phyloP scores from a whole-genome alignment of 2,888 invertebrate genomes.

The Hydropsyche betteni region DNA sequence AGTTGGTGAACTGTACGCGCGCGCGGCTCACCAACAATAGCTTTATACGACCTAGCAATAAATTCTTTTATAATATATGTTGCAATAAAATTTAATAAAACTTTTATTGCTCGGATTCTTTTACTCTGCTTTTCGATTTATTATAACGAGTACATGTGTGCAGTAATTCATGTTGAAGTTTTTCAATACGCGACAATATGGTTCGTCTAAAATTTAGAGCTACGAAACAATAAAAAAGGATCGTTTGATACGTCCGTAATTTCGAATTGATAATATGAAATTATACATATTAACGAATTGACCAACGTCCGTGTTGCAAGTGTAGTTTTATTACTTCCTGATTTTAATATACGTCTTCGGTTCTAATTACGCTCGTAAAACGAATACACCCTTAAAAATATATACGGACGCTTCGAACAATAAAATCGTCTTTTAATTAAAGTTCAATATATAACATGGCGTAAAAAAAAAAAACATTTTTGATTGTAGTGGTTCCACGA shows the following conservation, averaged over 20 bases:
- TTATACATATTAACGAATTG: constrained; percentile 2
- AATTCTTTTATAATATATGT: constrained; percentile 39
- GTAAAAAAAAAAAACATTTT: background rate
- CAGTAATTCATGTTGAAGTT: background rate
- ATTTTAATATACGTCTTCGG: constrained; percentile 11
- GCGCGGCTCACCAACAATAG: constrained; percentile 27
- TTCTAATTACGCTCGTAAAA: constrained; percentile 22
- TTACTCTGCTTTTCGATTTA: constrained; percentile 30
- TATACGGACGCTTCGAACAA: background rate
- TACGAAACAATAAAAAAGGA: no score
- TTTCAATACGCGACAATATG: constrained; percentile 1
- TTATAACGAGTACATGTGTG: background rate
- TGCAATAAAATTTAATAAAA: constrained; percentile 40
- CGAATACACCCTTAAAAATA: constrained; percentile 7
- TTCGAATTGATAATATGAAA: background rate
- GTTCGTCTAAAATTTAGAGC: background rate
- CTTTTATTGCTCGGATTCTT: constrained; percentile 34
- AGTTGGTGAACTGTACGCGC: constrained; percentile 16
- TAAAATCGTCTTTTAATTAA: constrained; percentile 26
- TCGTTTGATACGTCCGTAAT: no score
- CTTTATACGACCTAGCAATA: constrained; percentile 38
- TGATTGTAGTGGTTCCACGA: constrained; percentile 4
- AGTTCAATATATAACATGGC: constrained; percentile 8
- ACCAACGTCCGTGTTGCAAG: background rate
- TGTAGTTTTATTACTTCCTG: constrained; percentile 27